Evolutionary conservation across 2,797 vertebrate species (phyloP).

Genomic region (Mus spretus): DNA sequence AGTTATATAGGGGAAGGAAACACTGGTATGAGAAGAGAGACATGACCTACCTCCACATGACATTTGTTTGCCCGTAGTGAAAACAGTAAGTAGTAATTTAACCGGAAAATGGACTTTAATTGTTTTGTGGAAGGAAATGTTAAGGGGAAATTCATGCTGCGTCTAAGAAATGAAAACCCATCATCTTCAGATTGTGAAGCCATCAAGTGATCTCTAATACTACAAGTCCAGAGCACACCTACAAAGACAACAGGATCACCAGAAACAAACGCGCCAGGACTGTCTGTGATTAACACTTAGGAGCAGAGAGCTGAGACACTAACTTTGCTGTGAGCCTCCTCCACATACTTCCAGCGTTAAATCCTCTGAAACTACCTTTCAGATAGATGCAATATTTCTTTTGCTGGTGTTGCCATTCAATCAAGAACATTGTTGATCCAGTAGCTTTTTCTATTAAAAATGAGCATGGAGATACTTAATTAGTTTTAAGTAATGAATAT

Average conservation of each 20-base stretch:
- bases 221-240: not conserved
- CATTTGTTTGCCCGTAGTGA: not conserved
- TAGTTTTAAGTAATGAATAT: conserved; percentile 36
- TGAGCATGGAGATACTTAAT: not conserved
- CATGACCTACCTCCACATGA: not conserved
- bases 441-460: conserved; percentile 17
- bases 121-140: not conserved
- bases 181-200: not conserved
- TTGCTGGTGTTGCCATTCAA: not conserved
- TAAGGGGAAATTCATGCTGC: not conserved
- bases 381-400: not conserved
- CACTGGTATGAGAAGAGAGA: not conserved
- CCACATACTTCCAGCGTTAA: conserved; percentile 4
- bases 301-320: not conserved
- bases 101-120: not conserved
- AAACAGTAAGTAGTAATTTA: not conserved
- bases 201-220: not conserved
- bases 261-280: not conserved
- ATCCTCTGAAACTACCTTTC: conserved; percentile 3
- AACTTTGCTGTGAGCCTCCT: not conserved
- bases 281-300: not conserved
- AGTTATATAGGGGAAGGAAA: not conserved
- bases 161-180: not conserved
- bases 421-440: not conserved
- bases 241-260: not conserved